phyloP scores from a whole-genome alignment of 2,888 invertebrate species.

The Crocallis elinguaria region DNA sequence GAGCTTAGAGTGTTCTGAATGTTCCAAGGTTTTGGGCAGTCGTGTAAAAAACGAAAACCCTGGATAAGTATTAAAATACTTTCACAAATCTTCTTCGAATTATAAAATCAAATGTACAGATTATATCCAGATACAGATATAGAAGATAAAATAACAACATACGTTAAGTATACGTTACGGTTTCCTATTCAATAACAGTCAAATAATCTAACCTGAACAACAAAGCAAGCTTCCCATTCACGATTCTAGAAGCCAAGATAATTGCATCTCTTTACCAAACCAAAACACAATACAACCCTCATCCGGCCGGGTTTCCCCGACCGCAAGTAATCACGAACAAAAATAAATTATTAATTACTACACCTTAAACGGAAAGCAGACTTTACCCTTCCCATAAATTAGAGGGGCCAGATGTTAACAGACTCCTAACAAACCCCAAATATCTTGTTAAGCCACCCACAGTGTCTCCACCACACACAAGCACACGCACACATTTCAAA shows the following conservation, averaged over 20 bases:
- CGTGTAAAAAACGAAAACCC: no score
- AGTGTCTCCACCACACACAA: constrained; percentile 54
- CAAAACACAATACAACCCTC: constrained; percentile 30
- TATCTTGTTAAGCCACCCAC: constrained; percentile 81
- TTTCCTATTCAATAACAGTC: background rate
- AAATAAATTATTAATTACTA: constrained; percentile 83
- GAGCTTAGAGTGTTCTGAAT: no score
- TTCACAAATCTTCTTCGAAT: no score
- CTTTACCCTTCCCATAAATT: constrained; percentile 80
- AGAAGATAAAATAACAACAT: no score
- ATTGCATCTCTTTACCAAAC: constrained; percentile 46
- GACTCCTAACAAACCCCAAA: constrained; percentile 80
- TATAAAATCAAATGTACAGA: no score
- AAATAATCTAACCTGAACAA: constrained; percentile 10
- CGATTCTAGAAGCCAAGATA: constrained; percentile 37
- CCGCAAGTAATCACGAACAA: constrained; percentile 66
- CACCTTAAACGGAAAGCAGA: constrained; percentile 68
- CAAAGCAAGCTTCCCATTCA: constrained; percentile 32
- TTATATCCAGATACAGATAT: no score
- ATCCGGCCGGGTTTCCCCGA: constrained; percentile 43
- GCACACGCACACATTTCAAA: constrained; percentile 34
- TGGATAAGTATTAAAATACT: no score
- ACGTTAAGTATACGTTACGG: no score
- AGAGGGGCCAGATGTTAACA: constrained; percentile 80
- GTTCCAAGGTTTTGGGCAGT: no score